A percentile compares a stretch with the other conserved stretches of the same genome.
These are phyloP conservation scores for Lepus townsendii DNA, from an alignment of 2,797 vertebrate species.

Conservation along the genomic window DNA sequence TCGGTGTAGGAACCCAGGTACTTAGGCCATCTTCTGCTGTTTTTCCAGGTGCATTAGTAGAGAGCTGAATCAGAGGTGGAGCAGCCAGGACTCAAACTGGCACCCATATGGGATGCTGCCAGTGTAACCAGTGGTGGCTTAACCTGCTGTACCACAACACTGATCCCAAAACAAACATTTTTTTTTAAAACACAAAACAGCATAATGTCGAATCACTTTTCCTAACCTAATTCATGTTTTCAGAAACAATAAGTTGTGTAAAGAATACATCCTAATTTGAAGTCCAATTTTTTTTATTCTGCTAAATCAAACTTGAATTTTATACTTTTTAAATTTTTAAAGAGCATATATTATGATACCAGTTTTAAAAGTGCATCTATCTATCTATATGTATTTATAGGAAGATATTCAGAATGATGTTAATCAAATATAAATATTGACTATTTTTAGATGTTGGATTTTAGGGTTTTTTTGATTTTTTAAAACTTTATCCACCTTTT, in stretches of 20 bases:
- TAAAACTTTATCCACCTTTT: too few species aligned
- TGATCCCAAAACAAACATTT: background rate
- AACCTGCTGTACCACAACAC: too few species aligned
- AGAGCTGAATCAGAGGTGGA: too few species aligned
- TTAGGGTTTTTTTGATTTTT: too few species aligned
- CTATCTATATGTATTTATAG: background rate
- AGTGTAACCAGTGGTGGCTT: too few species aligned
- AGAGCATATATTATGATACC: background rate
- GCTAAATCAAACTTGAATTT: conserved; percentile 13
- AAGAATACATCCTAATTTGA: background rate
- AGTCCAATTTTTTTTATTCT: conserved; percentile 16
- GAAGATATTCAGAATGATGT: conserved; percentile 23
- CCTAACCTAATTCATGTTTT: background rate
- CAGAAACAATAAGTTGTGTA: background rate
- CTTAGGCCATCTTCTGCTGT: too few species aligned
- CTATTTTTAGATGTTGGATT: background rate
- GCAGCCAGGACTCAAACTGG: too few species aligned
- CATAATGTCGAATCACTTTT: background rate
- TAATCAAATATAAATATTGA: conserved; percentile 32
- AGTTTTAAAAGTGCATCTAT: background rate
- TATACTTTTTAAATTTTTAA: background rate
- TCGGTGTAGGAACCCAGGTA: too few species aligned
- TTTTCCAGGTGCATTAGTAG: too few species aligned
- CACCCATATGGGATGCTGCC: too few species aligned
- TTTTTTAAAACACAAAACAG: conserved; percentile 40